Evolutionary conservation across 37 sponge, comb jelly and placozoan species (phyloP), one percentile per base, ranked within the genome.

Genomic region (Crambe crambe): DNA sequence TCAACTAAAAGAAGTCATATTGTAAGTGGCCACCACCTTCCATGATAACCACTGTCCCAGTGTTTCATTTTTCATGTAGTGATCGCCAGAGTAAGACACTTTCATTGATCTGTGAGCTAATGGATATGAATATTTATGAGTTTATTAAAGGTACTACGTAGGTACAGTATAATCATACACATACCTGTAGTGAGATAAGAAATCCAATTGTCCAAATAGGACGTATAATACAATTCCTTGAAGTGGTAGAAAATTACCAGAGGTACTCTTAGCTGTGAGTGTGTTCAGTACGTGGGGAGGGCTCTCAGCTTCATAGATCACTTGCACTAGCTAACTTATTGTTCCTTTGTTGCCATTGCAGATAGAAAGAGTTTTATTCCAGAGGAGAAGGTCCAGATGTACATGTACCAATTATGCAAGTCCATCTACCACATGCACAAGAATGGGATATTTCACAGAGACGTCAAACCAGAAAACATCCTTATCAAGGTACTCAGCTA

Each of bases 391-490:
- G 87, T 96, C 47, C 94, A 86, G 83, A 56, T 91, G 41, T 94
- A 90, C 80, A 91, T 94, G 90, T 98, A 89, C 77, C 99, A 98
- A 76, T 73, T 98, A 56, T 91, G 89, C 68, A 95, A 96, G 70
- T 73, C 95, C 57, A 74, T 98, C 59, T 92, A 98, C 81, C 94
- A 95, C 82, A 87, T 98, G 84, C 99, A 98, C 93, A 87, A 94
- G 64, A 92, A 99, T 82, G 99, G 99, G 36, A 96, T 96, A n/a
- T 99, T 99, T 78, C 99, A 99, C 67, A 86, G 99, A 61, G 99
- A 99, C 71, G 91, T 99, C 0, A 99, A 99, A 68, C 99, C 99
- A 66, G 99, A 99, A 78, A 99, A 99, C 70, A 96, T 99, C 37
- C 87, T 99, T 5, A 79, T 99, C 56, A 86, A 61, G 56, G 82